Percentiles rank a stretch among this genome's conserved stretches.
phyloP scores from a whole-genome alignment of 2,888 invertebrate species.

The Calephelis perditalis region DNA sequence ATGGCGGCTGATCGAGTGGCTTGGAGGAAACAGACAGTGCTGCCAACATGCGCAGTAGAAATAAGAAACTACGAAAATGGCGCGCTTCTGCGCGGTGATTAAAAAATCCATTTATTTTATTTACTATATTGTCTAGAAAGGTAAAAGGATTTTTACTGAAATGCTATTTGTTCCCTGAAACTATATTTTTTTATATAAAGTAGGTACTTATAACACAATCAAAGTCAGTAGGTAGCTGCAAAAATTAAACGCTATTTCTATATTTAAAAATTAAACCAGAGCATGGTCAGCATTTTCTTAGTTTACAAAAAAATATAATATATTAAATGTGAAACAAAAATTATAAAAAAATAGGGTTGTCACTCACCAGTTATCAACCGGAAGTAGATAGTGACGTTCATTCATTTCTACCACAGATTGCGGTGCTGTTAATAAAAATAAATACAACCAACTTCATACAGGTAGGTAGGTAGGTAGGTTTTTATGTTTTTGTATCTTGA shows the following conservation, averaged over 20 bases:
- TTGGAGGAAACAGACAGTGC: constrained; percentile 66
- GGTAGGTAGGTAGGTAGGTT: too few relatives aligned
- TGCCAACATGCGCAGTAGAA: constrained; percentile 62
- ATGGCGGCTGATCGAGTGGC: constrained; percentile 67
- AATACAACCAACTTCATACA: neutral
- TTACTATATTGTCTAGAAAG: neutral
- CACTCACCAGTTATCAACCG: constrained; percentile 30
- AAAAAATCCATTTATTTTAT: too few relatives aligned
- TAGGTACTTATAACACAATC: too few relatives aligned
- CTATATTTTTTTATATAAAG: too few relatives aligned
- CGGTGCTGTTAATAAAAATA: too few relatives aligned
- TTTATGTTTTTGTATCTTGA: neutral
- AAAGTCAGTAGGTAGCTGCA: too few relatives aligned
- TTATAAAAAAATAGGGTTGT: constrained; percentile 28
- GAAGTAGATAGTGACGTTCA: constrained; percentile 42
- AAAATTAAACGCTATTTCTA: too few relatives aligned
- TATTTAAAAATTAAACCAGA: too few relatives aligned
- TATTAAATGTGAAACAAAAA: constrained; percentile 13
- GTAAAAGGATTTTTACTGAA: neutral
- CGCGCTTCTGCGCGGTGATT: constrained; percentile 54
- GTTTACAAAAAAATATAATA: neutral
- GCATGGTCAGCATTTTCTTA: too few relatives aligned
- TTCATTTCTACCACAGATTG: neutral
- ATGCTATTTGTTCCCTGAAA: too few relatives aligned
- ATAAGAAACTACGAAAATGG: constrained; percentile 43